phyloP scores from a whole-genome alignment of 2,113 vertebrate genomes.

The Anas platyrhynchos region DNA sequence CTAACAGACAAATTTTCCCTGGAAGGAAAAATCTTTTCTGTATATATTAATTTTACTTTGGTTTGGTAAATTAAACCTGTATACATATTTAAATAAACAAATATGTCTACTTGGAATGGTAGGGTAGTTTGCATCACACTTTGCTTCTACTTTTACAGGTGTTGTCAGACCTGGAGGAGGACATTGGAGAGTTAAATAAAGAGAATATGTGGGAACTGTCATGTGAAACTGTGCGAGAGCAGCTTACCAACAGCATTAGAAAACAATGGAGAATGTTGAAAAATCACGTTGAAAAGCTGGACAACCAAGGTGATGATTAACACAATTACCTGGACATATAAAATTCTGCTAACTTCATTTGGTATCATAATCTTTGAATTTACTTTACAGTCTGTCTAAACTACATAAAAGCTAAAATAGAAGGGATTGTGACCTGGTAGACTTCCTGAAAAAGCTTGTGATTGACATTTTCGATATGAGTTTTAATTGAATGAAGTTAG shows the following conservation, averaged over 20 bases:
- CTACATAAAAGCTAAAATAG: not conserved
- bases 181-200: slow-evolving; percentile 81
- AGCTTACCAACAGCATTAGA: slow-evolving; percentile 95
- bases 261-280: slow-evolving; percentile 96
- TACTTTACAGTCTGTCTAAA: not conserved
- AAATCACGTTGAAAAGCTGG: slow-evolving; percentile 92
- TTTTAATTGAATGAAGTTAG: not conserved
- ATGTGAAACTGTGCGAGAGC: slow-evolving; percentile 91
- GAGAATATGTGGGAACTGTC: slow-evolving; percentile 89
- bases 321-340: not conserved
- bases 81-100: not conserved
- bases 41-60: not conserved
- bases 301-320: slow-evolving; percentile 86
- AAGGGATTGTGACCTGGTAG: not conserved
- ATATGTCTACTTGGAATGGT: accelerated
- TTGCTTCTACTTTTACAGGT: slow-evolving; percentile 68
- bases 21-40: not conserved
- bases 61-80: not conserved
- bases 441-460: not conserved
- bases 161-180: slow-evolving; percentile 87
- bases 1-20: not conserved
- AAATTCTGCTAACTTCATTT: not conserved
- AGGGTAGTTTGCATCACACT: not conserved
- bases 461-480: not conserved
- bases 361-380: not conserved